Base-by-base conservation (phyloP, 2,113 vertebrate species). In the Tonatia bakeri region DNA sequence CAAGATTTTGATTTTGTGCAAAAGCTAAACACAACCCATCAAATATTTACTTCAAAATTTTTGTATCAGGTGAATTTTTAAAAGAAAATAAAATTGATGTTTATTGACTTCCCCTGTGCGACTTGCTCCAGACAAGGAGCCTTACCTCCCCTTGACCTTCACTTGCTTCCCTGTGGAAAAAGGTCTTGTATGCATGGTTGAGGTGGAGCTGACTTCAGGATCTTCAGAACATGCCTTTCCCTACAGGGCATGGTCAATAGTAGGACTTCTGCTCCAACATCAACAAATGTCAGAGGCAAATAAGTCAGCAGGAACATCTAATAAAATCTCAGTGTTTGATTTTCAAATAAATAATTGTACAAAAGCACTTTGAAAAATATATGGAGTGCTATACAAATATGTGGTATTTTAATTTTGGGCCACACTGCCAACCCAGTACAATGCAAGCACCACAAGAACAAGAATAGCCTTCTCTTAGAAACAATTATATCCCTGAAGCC, bases 361-460 rank as follows among this genome's bases (percentile, higher is more conserved):
- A 20, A 50, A 80, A 50, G 77, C 16, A 8, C 52, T 22, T 59
- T 59, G 69, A 31, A 36, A 89, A 50, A 26, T 0, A 5, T 22
- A 16, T 19, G 7, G 0, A 0, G 36, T 16, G 7, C 59, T 22
- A 1, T 9, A 14, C 19, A 20, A 50, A 24, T 24, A 26, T 24
- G 1, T 36, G 33, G 52, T 1, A 0, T 5, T 7, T 7, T 1
- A 26, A 14, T 2, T 19, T 19, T 2, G 12, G 75, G 15, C 40
- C 43, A 9, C 6, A 19, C 7, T 11, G 36, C 43, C 64, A 17
- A 22, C 15, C 26, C 7, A 2, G 7, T 0, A n/a, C 11, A 64
- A 4, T 7, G n/a, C 9, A 33, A 54, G 15, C 17, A 16, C 16
- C 64, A 3, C 20, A 1, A 38, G 33, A 45, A 47, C 28, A 40